Percentiles rank a stretch among this genome's conserved stretches.
Conservation (phyloP, 2,797 vertebrate species). For the Pipistrellus kuhlii region DNA sequence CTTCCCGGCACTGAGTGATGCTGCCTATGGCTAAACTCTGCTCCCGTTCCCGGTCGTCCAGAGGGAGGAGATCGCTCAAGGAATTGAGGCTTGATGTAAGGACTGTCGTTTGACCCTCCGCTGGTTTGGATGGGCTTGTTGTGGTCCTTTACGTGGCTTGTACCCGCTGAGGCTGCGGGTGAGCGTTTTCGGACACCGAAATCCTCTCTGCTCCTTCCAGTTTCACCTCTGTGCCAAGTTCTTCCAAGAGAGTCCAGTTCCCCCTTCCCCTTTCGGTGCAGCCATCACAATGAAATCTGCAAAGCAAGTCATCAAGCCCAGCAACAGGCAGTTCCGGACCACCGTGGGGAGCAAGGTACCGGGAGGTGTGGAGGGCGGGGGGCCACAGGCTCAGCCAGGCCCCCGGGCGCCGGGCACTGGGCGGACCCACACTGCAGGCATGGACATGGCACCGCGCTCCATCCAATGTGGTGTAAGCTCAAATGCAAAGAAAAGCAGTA, state of each 20-base stretch:
- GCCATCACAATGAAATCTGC: conserved; percentile 93
- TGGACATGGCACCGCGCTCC: not conserved
- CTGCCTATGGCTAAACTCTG: not conserved
- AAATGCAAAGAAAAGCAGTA: not conserved
- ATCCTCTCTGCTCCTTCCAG: conserved; percentile 87
- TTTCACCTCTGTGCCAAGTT: conserved; percentile 93
- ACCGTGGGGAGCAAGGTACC: conserved; percentile 97
- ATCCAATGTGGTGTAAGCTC: not conserved
- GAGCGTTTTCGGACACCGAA: not conserved
- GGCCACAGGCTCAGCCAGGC: not conserved
- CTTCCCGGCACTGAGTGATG: not conserved
- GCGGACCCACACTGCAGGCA: not conserved
- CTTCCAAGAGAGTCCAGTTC: conserved; percentile 91
- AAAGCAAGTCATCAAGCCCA: conserved; percentile 91
- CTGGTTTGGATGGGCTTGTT: not conserved
- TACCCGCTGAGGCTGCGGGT: not conserved
- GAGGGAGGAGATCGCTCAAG: accelerated
- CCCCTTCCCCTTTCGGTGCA: conserved; percentile 83
- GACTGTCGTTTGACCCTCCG: not conserved
- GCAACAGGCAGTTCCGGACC: conserved; percentile 94
- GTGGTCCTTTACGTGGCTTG: not conserved
- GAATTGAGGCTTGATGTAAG: not conserved
- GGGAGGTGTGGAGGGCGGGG: not conserved
- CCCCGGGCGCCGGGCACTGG: accelerated
- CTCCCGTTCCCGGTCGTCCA: not conserved